phyloP scores from a whole-genome alignment of 23 tunicate genomes.

The Corella eumyota region DNA sequence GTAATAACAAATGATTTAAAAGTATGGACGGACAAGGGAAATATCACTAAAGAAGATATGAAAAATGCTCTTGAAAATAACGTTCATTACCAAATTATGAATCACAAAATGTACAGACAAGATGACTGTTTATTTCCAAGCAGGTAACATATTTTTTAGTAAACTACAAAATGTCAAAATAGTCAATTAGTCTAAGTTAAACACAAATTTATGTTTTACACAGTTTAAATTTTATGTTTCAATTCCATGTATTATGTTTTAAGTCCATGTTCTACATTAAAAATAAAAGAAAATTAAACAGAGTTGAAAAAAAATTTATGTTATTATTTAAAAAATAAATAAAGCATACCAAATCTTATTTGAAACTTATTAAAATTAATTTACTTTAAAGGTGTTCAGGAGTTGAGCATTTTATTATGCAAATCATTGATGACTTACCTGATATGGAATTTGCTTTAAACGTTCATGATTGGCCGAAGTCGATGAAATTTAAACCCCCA shows the following conservation, averaged over 20 bases:
- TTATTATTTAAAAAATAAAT: too few species aligned
- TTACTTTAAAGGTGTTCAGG: conserved; percentile 74
- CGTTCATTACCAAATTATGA: conserved; percentile 70
- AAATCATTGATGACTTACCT: conserved; percentile 62
- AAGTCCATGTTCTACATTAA: not conserved
- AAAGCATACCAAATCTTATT: too few species aligned
- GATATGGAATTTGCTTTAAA: conserved; percentile 78
- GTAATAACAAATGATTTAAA: conserved; percentile 47
- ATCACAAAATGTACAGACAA: conserved; percentile 60
- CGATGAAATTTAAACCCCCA: conserved; percentile 26
- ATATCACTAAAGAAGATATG: conserved; percentile 58
- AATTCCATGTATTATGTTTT: not conserved
- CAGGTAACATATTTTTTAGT: conserved; percentile 15
- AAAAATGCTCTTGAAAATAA: conserved; percentile 18
- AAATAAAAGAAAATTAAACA: too few species aligned
- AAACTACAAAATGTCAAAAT: not conserved
- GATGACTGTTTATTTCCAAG: conserved; percentile 64
- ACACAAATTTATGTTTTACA: not conserved
- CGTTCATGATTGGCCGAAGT: conserved; percentile 88
- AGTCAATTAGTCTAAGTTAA: not conserved
- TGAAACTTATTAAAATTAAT: too few species aligned
- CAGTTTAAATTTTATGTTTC: not conserved
- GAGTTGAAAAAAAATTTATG: too few species aligned
- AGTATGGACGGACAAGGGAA: conserved; percentile 54
- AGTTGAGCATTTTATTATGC: conserved; percentile 79